Conservation (phyloP, 2,113 vertebrate species). For the Polypterus bichir region DNA sequence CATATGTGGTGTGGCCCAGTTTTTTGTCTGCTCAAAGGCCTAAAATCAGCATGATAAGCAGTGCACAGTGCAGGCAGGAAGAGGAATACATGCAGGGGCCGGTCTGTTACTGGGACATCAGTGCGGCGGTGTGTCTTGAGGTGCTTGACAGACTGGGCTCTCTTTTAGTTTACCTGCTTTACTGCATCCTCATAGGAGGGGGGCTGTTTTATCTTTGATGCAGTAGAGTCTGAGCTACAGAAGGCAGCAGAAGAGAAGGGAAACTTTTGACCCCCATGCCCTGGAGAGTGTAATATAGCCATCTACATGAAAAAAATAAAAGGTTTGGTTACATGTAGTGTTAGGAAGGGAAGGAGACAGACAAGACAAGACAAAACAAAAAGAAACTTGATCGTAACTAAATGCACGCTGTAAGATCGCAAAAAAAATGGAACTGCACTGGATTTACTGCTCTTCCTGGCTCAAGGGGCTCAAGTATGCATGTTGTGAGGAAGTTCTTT, state of each 20-base stretch:
- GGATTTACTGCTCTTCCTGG: too few relatives aligned
- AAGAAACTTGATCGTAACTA: not conserved
- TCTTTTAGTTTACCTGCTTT: constrained; percentile 68
- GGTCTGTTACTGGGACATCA: too few relatives aligned
- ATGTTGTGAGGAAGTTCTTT: too few relatives aligned
- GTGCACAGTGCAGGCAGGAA: too few relatives aligned
- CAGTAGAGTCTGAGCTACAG: constrained; percentile 67
- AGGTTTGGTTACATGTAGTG: constrained; percentile 22
- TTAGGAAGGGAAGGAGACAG: not conserved
- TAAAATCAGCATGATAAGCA: too few relatives aligned
- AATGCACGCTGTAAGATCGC: not conserved
- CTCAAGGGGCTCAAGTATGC: too few relatives aligned
- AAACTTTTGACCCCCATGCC: constrained; percentile 70
- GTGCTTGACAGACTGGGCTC: too few relatives aligned
- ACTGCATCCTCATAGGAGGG: constrained; percentile 89
- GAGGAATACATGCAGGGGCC: too few relatives aligned
- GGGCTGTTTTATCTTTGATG: constrained; percentile 74
- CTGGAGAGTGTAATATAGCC: constrained; percentile 56
- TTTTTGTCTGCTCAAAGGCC: too few relatives aligned
- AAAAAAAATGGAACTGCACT: too few relatives aligned
- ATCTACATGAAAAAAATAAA: constrained; percentile 64
- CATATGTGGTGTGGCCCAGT: too few relatives aligned
- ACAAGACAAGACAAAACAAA: not conserved
- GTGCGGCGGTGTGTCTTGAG: too few relatives aligned
- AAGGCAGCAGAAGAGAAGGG: constrained; percentile 63